Evolutionary conservation across 2,113 vertebrate species (phyloP).

Genomic region (Poeciliopsis retropinna): DNA sequence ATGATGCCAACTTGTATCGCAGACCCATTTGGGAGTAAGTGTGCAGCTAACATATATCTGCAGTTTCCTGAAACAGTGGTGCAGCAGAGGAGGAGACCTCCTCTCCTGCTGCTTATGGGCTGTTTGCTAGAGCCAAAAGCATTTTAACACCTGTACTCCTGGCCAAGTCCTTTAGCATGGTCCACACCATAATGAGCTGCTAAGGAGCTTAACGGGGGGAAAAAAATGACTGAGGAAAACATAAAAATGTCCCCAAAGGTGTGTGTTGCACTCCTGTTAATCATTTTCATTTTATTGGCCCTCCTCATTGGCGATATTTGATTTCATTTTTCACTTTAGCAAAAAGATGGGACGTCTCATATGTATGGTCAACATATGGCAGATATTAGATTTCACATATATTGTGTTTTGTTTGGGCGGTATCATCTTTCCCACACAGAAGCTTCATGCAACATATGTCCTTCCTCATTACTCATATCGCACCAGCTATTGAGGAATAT

Average conservation of each 20-base stretch:
- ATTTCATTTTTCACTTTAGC: constrained; percentile 71
- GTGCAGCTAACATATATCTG: not conserved
- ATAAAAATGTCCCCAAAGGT: constrained; percentile 51
- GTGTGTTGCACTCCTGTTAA: constrained; percentile 49
- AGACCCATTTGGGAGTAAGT: not conserved
- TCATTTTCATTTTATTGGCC: constrained; percentile 68
- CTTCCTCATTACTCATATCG: constrained; percentile 60
- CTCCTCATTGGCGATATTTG: constrained; percentile 67
- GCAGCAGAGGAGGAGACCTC: constrained; percentile 23
- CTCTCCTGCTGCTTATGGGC: constrained; percentile 37
- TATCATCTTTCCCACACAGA: constrained; percentile 67
- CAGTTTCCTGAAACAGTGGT: constrained; percentile 6
- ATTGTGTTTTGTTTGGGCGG: constrained; percentile 67
- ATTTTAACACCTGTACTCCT: constrained; percentile 70
- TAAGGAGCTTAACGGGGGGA: constrained; percentile 40
- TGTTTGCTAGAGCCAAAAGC: constrained; percentile 39
- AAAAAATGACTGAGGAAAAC: constrained; percentile 56
- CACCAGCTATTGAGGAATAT: constrained; percentile 60
- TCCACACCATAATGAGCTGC: constrained; percentile 58
- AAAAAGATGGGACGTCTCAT: constrained; percentile 46
- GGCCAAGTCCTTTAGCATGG: constrained; percentile 43
- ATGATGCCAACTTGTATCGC: not conserved
- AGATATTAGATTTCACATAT: constrained; percentile 76
- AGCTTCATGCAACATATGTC: constrained; percentile 74
- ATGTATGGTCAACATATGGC: constrained; percentile 77